phyloP scores from a whole-genome alignment of 2,113 vertebrate species.

The Lepus timidus region DNA sequence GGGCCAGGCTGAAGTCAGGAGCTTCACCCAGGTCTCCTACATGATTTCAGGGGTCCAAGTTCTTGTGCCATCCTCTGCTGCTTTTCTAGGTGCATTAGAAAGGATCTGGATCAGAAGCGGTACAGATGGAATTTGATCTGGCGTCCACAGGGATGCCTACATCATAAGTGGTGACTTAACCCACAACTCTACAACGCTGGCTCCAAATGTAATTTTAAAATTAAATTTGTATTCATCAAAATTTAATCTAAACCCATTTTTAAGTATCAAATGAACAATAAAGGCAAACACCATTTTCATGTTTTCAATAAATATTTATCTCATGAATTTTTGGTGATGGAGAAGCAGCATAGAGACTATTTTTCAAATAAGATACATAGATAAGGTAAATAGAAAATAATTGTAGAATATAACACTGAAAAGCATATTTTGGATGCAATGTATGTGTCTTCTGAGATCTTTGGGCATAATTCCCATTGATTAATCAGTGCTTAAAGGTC shows the following conservation, averaged over 20 bases:
- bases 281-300: constrained; percentile 5
- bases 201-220: not conserved
- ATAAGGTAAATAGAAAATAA: not conserved
- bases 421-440: not conserved
- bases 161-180: no score
- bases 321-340: not conserved
- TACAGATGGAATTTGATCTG: no score
- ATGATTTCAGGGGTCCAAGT: no score
- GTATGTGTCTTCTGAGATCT: not conserved
- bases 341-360: not conserved
- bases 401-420: not conserved
- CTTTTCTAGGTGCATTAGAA: no score
- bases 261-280: not conserved
- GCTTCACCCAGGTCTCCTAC: no score
- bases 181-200: no score
- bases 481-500: not conserved
- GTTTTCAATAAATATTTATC: constrained; percentile 2
- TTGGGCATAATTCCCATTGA: not conserved
- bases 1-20: no score
- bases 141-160: no score
- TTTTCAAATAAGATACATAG: no score
- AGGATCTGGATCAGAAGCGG: no score
- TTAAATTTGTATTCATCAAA: not conserved
- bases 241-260: not conserved
- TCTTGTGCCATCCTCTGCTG: no score